Base-by-base conservation (phyloP, 1,140 invertebrate genomes). In the Anadara kagoshimensis region DNA sequence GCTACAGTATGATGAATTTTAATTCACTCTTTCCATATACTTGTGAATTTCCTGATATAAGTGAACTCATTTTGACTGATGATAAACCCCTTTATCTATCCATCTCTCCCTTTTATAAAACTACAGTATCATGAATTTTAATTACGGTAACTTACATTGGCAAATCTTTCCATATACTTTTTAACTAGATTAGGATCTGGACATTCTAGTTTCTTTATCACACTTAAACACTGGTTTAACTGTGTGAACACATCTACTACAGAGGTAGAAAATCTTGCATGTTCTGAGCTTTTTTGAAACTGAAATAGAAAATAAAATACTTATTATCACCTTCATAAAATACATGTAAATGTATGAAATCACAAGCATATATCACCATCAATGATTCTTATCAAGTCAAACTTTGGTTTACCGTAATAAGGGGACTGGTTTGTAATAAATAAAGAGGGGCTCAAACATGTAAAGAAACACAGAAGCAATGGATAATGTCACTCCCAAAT, bases 161-260 rank as follows among this genome's bases (percentile, higher is more conserved):
- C 87, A 85, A 89, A 89, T 65, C 86, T 70, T 66, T 84, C 83
- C 85, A 88, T 88, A 76, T 99, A 98, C 72, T 97, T 92, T 90
- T 98, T 97, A 93, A 97, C 96, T 82, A 99, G 98, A 91, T 98
- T 96, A 43, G 97, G 97, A 73, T 90, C 87, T 18, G 96, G 96
- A 92, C 97, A 99, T 88, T 99, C 96, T 16, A 99, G 91, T 90
- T 99, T 99, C 67, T 97, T 98, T 66, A 99, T 97, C 67, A 99
- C 97, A 90, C 99, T 98, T 90, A 99, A 98, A 90, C 98, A 99
- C 89, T 99, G 98, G 63, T 98, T 99, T 59, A 99, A 91, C 90
- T 99, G 98, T 1, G 98, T 99, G 90, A 99, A 99, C 58, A 99
- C 97, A 89, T 99, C 98, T 45, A 99, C 98, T 53, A 99, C 98